Evolutionary conservation across 1,140 invertebrate species (phyloP).

Genomic region (Conus ventricosus): DNA sequence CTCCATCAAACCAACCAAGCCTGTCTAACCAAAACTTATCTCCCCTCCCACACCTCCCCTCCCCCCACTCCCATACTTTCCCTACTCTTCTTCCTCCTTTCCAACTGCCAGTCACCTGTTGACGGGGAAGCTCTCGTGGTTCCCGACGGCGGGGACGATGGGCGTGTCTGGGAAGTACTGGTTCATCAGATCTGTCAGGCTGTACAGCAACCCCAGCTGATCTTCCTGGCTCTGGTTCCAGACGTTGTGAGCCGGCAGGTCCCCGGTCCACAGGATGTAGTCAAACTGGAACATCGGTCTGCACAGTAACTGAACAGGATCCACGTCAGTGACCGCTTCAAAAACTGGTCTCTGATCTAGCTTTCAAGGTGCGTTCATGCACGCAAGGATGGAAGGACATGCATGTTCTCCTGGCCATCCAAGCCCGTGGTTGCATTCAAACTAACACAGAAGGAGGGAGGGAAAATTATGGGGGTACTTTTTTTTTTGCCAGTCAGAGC

Average conservation of each 20-base stretch:
- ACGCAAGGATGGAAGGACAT: no score
- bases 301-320: no score
- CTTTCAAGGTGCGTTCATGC: no score
- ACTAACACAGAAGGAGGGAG: no score
- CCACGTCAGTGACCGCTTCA: no score
- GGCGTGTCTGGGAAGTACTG: slow-evolving; percentile 88
- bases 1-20: no score
- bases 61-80: neutral
- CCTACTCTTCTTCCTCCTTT: neutral
- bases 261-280: slow-evolving; percentile 98
- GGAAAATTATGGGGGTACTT: no score
- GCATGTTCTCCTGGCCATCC: no score
- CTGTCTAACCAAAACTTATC: no score
- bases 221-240: slow-evolving; percentile 96
- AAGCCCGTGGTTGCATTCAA: no score
- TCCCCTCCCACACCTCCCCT: neutral
- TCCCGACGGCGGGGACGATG: slow-evolving; percentile 95
- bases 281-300: slow-evolving; percentile 81
- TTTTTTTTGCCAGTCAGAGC: no score
- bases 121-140: slow-evolving; percentile 96
- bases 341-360: no score
- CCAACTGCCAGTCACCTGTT: slow-evolving; percentile 78
- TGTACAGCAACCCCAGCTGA: slow-evolving; percentile 89
- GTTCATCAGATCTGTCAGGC: slow-evolving; percentile 85
- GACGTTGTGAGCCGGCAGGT: slow-evolving; percentile 96